Evolutionary conservation across 2,888 invertebrate species (phyloP), one percentile per base, ranked within the genome.

Genomic region (Dynastes maya): DNA sequence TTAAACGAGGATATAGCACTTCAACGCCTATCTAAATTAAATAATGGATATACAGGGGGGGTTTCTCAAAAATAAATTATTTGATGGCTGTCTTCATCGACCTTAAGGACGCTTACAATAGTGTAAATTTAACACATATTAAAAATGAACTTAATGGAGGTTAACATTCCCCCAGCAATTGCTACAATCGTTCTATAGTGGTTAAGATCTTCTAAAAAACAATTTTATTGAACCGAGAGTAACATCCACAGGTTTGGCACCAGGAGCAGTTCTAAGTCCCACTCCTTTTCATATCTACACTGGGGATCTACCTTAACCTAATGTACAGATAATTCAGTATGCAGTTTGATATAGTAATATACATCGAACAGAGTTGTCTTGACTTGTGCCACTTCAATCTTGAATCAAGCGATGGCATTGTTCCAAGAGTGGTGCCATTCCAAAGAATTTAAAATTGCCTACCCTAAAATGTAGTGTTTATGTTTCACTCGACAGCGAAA

Each of bases 281-380:
- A n/a, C 9, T 51, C 5, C 6, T 63, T 5, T 63, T 63, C 63
- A 63, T 27, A 63, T 63, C 5, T 27, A 63, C 27, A 63, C 63
- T 11, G 32, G 27, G 22, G 63, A 32, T 63, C 8, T 63, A 63
- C 22, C 8, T 22, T 63, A 5, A 5, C 27, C 27, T 22, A 63
- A 27, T 6, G 27, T 63, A 63, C 16, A 27, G 29, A 32, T 63
- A 8, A 64, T 64, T 32, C 64, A 64, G 37, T 32, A 32, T 13
- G 64, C 37, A 64, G 64, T 40, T 40, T 64, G 64, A 64, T 32
- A 64, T 64, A 11, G 37, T n/a, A 13, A 64, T 64, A 11, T 64
- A 32, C 37, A 64, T 32, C 4, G n/a, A 64, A 13, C 37, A 64
- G 32, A n/a, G 32, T 37, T 64, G 13, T 4, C n/a, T 32, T 32